Conservation (phyloP, 2,113 vertebrate species). For the Mobula hypostoma region DNA sequence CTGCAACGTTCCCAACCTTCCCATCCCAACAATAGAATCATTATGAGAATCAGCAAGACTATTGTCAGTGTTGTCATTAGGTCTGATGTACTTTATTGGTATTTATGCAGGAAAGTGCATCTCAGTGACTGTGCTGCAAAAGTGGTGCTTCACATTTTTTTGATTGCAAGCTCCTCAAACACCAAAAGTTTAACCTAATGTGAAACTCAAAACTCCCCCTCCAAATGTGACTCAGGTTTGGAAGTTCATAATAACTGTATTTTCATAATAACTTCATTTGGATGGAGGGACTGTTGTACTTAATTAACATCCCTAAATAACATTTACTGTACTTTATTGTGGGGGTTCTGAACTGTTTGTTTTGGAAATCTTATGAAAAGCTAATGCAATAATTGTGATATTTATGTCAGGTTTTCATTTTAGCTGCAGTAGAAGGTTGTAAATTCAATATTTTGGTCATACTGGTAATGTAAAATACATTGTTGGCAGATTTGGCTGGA, state of each 20-base stretch:
- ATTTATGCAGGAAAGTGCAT: too few species aligned
- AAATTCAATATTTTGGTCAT: neutral
- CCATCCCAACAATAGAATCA: conserved; percentile 13
- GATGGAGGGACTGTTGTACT: neutral
- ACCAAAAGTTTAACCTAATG: neutral
- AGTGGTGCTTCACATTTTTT: neutral
- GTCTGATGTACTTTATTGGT: neutral
- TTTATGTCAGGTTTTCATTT: neutral
- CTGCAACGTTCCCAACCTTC: neutral
- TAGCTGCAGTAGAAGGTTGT: too few species aligned
- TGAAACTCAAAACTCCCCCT: conserved; percentile 41
- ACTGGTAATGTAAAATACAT: neutral
- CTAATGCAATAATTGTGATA: too few species aligned
- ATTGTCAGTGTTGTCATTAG: conserved; percentile 16
- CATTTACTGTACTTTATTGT: neutral
- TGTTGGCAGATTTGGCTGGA: neutral
- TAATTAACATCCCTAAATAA: neutral
- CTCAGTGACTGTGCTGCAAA: neutral
- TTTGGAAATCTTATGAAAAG: neutral
- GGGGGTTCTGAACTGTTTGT: neutral
- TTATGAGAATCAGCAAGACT: neutral
- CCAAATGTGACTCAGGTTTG: conserved; percentile 36
- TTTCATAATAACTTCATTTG: neutral
- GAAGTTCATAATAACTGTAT: neutral
- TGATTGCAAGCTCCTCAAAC: neutral